Conservation (phyloP, 2,797 vertebrate species). For the Neosilurus hyrtlii region DNA sequence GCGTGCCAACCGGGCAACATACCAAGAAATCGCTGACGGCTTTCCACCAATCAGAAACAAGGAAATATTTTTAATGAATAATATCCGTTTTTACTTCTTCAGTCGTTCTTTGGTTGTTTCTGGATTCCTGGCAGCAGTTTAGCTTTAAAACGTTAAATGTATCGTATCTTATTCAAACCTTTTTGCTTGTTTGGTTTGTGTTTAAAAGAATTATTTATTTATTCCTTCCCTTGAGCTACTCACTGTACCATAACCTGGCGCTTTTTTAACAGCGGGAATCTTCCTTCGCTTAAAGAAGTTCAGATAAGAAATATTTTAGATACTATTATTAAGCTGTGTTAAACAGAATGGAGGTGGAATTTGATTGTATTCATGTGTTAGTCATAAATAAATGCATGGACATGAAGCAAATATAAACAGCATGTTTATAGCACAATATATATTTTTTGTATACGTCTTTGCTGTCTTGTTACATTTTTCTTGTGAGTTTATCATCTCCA, state of each 20-base stretch:
- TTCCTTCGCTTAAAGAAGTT: background rate
- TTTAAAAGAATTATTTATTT: constrained; percentile 28
- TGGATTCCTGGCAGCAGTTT: background rate
- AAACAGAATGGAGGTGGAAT: constrained; percentile 34
- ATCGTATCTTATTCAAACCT: background rate
- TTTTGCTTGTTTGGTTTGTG: background rate
- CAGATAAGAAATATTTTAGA: constrained; percentile 32
- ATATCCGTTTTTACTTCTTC: too few species aligned
- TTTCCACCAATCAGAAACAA: too few species aligned
- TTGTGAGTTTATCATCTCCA: background rate
- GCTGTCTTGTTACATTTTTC: background rate
- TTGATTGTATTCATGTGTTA: constrained; percentile 39
- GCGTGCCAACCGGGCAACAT: too few species aligned
- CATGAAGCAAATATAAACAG: background rate
- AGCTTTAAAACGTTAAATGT: background rate
- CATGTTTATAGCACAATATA: constrained; percentile 31
- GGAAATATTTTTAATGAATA: too few species aligned
- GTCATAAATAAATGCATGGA: constrained; percentile 38
- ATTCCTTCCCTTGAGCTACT: background rate
- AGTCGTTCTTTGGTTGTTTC: background rate
- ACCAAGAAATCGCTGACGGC: too few species aligned
- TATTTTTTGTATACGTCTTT: background rate
- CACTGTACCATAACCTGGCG: background rate
- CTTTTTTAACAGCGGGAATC: background rate
- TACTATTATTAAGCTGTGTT: constrained; percentile 19